Evolutionary conservation across 1,140 invertebrate genomes (phyloP).

Genomic region (Leucophenga varia): DNA sequence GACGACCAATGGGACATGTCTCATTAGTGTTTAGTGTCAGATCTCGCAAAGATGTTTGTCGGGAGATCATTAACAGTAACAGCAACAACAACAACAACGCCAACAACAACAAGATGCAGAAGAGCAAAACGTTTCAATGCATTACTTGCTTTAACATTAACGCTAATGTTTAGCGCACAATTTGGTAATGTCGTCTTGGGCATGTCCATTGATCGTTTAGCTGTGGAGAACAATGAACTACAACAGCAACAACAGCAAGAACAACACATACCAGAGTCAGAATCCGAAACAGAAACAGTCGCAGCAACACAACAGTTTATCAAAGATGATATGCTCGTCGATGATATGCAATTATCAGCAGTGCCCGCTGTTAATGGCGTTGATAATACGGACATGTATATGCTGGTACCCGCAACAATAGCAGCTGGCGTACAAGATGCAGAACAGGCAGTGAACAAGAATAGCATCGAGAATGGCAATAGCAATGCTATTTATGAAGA

Average conservation of each 20-base stretch:
- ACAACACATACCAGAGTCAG: too few species aligned
- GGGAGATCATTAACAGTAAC: constrained; percentile 37
- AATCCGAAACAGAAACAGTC: too few species aligned
- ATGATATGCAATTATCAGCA: constrained; percentile 44
- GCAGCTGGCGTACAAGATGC: constrained; percentile 31
- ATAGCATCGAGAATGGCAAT: constrained; percentile 28
- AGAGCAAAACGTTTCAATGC: too few species aligned
- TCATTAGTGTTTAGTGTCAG: constrained; percentile 56
- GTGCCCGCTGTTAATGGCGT: constrained; percentile 26
- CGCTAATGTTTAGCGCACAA: constrained; percentile 16
- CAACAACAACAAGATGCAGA: constrained; percentile 4
- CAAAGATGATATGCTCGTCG: constrained; percentile 22
- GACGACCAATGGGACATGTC: constrained; percentile 53
- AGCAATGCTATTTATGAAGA: too few species aligned
- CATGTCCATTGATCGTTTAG: constrained; percentile 49
- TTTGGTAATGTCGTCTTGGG: constrained; percentile 1
- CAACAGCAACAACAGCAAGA: constrained; percentile 3
- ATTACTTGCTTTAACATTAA: too few species aligned
- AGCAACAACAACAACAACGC: constrained; percentile 1
- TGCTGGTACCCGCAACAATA: constrained; percentile 39
- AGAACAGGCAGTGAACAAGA: constrained; percentile 35
- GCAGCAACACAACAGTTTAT: not conserved
- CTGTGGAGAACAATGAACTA: constrained; percentile 42
- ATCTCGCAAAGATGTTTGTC: constrained; percentile 54
- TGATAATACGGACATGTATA: constrained; percentile 34